Base-by-base conservation (phyloP, 2,888 invertebrate genomes). In the Norana najaformis region DNA sequence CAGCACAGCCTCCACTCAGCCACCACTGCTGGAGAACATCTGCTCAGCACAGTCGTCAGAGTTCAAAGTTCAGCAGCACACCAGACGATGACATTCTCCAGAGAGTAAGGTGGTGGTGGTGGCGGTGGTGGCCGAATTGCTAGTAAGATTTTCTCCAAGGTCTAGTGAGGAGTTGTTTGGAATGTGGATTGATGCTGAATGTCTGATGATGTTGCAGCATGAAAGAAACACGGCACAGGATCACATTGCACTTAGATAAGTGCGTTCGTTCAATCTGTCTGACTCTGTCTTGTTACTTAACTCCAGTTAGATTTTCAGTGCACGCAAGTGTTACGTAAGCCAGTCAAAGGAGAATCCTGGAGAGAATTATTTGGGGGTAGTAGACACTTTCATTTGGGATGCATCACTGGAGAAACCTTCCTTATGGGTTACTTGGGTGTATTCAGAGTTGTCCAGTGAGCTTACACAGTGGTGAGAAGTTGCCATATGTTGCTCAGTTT, bases 11-110 rank as follows among this genome's bases (percentile, higher is more conserved):
- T 69, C 69, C 30, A 69, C 69, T 69, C 30, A 69, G n/a, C 69
- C 69, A 69, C 69, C 69, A 69, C 69, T n/a, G 69, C 69, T 69
- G 69, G 69, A 69, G n/a, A 69, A 69, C 69, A 69, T 69, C 69
- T 69, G 69, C 69, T n/a, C 69, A 69, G 69, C 69, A n/a, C 69
- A 30, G 69, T n/a, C 30, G 69, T n/a, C 69, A 69, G 69, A 69
- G 69, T 69, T 69, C 69, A 69, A n/a, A 69, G 69, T 69, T 69
- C 69, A 69, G 69, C 69, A 69, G n/a, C 69, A n/a, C 69, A 69
- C n/a, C 69, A 69, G 69, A 0, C 69, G 30, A 69, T 69, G 69
- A 69, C 69, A 69, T 69, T 69, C 69, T 69, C 30, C 69, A 69
- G 69, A 1, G 69, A 47, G 23, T 47, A 23, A 8, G 47, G 47